Base-by-base conservation (phyloP, 2,113 vertebrate genomes). In the Triplophysa rosa region DNA sequence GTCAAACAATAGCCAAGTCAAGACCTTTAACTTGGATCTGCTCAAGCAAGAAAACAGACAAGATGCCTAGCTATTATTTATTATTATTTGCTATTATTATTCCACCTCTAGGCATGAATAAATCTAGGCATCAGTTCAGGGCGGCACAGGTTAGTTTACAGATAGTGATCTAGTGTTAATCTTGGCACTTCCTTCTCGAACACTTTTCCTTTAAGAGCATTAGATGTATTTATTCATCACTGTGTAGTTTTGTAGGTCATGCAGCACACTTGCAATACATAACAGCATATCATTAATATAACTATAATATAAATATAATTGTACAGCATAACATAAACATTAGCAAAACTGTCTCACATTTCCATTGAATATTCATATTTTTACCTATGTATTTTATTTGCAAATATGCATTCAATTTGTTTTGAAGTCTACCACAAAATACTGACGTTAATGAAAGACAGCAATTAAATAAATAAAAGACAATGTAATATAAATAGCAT, bases 1-100 rank as follows among this genome's bases (percentile, higher is more conserved):
- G 79, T 80, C 79, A 86, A 86, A 86, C 79, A 86, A 83, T 82
- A 83, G 71, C 54, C 68, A 77, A 70, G 76, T 79, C 69, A 77
- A 78, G 80, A 69, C 21, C 59, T 67, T 69, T 70, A 76, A 71
- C 71, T 76, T 37, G 26, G 47, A 84, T 78, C 63, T 79, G 33
- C 66, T 68, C 80, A 79, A 59, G 54, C 73, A 67, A 54, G 73
- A 80, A 67, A 80, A 63, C 67, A 64, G 58, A 61, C 68, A 81
- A 78, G 73, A 75, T 74, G 67, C 64, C 54, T 79, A 69, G 79
- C 79, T 67, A 68, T 72, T 84, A 78, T 80, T 73, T 78, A 75
- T 71, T 81, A 37, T 37, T 8, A 33, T 37, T 37, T 37, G 33
- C 33, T 37, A 37, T 37, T 37, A 37, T 67, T 66, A 70, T 75